Evolutionary conservation across 2,797 vertebrate genomes (phyloP), one percentile per base, ranked within the genome.

Genomic region (Gymnothorax reevesii): DNA sequence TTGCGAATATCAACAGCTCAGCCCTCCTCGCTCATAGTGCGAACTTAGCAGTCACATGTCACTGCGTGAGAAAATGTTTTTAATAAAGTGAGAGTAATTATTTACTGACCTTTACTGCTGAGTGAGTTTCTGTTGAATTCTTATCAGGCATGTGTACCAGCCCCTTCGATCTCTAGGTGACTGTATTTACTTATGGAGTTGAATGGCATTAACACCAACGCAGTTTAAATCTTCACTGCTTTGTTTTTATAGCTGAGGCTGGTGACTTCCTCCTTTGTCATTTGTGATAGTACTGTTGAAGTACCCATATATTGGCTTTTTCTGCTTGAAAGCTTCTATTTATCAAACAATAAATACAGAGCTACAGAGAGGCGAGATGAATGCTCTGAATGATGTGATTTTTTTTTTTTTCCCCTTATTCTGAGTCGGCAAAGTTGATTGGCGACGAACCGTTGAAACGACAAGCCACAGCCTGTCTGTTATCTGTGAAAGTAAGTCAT

Each of bases 401-500:
- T 64, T n/a, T 64, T 62, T 69, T 69, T n/a, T 71, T 15, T 3
- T 3, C 3, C 2, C 10, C 2, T 15, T 15, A 9, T 42, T 85
- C 57, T 69, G 22, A 52, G 77, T n/a, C 59, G 57, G 57, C 82
- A 69, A 25, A 22, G 59, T 80, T 84, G 84, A 27, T 77, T 85
- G 88, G 69, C 84, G 87, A 12, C 33, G 75, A 86, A 89, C 88
- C 59, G 83, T 87, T 87, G 84, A 86, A 90, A 90, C 90, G 86
- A 86, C 86, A 83, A 85, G 57, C 88, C 87, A 69, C 92, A 82
- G 89, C 93, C 93, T 86, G 82, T 15, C 33, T 80, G 59, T 42
- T 86, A 85, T 86, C 89, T 87, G n/a, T 84, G 89, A 84, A 89
- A 80, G 88, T 85, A 57, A 60, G 86, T 84, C 60, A 57, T 83